These are phyloP conservation scores for Yponomeuta evonymella DNA, from an alignment of 2,888 invertebrate genomes.

Conservation along the genomic window DNA sequence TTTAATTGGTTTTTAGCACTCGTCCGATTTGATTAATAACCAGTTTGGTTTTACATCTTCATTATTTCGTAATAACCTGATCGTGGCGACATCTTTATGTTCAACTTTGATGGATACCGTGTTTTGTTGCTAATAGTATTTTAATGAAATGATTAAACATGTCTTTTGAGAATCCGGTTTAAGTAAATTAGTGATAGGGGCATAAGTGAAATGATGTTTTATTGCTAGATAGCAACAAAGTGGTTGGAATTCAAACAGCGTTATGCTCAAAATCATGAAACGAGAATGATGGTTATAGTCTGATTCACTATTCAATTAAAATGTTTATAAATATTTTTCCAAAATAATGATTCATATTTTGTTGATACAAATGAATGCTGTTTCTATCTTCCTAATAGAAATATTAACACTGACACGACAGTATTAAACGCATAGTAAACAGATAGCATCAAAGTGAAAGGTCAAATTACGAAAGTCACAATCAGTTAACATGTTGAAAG, in stretches of 20 bases:
- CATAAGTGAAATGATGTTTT: no score
- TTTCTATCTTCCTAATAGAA: not conserved
- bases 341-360: not conserved
- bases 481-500: conserved; percentile 14
- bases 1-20: conserved; percentile 61
- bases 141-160: not conserved
- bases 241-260: no score
- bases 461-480: conserved; percentile 14
- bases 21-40: conserved; percentile 41
- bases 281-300: no score
- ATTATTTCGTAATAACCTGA: conserved; percentile 29
- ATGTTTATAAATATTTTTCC: no score
- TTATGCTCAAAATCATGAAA: no score
- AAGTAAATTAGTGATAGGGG: not conserved
- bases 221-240: no score
- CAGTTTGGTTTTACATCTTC: conserved; percentile 36
- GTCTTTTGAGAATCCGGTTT: not conserved
- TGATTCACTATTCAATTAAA: no score
- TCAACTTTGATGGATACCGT: not conserved
- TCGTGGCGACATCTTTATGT: not conserved
- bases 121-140: not conserved
- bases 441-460: conserved; percentile 3
- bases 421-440: not conserved
- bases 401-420: not conserved
- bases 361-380: not conserved